These are phyloP conservation scores for Nothoprocta pentlandii DNA, from an alignment of 2,113 vertebrate species.

Conservation along the genomic window DNA sequence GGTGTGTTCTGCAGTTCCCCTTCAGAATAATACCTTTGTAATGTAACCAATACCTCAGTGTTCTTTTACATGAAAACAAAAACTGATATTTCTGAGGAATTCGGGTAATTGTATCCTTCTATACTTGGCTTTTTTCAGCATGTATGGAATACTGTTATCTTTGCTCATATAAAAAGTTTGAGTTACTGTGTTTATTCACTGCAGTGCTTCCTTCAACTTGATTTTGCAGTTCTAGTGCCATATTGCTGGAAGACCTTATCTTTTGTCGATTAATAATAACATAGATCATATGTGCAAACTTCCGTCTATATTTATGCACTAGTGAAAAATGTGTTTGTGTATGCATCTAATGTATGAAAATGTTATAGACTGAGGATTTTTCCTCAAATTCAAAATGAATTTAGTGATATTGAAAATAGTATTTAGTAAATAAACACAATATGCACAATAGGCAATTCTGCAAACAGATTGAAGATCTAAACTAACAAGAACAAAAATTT, in stretches of 20 bases:
- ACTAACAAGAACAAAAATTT: background rate
- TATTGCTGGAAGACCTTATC: background rate
- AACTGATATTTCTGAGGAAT: background rate
- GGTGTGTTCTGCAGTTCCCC: background rate
- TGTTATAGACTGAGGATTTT: background rate
- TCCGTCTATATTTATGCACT: background rate
- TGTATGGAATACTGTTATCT: background rate
- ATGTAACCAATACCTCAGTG: background rate
- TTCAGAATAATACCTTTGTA: background rate
- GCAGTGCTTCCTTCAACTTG: background rate
- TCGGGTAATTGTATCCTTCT: background rate
- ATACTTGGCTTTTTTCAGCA: background rate
- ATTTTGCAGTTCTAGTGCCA: background rate
- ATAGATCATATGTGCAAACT: background rate
- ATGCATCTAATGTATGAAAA: background rate
- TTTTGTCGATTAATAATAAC: no score
- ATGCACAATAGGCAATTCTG: background rate
- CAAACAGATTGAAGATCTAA: background rate
- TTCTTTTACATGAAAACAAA: background rate
- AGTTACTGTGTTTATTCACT: background rate
- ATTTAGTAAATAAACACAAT: background rate
- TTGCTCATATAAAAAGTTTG: background rate
- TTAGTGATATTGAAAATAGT: background rate
- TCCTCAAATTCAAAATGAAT: background rate
- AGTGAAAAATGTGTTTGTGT: background rate